Evolutionary conservation across 2,797 vertebrate species (phyloP), one percentile per base, ranked within the genome.

Genomic region (Monodelphis domestica): DNA sequence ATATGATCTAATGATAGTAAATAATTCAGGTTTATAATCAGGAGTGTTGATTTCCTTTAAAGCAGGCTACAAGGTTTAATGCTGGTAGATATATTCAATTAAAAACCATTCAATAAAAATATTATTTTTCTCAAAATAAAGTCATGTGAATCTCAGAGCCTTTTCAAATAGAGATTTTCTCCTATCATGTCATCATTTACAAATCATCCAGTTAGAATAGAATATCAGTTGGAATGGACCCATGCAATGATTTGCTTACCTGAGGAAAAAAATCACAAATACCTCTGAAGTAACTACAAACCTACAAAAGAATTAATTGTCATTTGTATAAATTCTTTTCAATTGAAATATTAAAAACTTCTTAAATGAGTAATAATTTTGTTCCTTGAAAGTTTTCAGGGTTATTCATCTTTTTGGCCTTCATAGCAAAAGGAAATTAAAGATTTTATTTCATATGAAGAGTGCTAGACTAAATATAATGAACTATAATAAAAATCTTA

Each of bases 341-440:
- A 95, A 90, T 52, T 54, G 78, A 97, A 96, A 95, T 1, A 56
- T 89, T 94, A 55, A 90, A 89, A 89, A 30, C n/a, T 78, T 78
- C 38, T 38, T 24, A 55, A 57, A 92, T 92, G 24, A 50, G 10
- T 96, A 94, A 93, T 87, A 87, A 55, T 0, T 89, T 53, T 38
- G 57, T 95, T 53, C 88, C 24, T 91, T 90, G n/a, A 89, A 91
- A 96, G 12, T 56, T 55, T 97, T 96, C 28, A 10, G 1, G 94
- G 56, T 1, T 96, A 9, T 56, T 97, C 0, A 53, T 89, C 94
- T 92, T 95, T 53, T 29, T 88, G 87, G 89, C 29, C 93, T 89
- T 95, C 38, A 90, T 5, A 92, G 88, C 54, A 90, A 30, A n/a
- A 95, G n/a, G 87, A 93, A 96, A 97, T 93, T 38, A 97, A 98